Evolutionary conservation across 2,797 vertebrate genomes (phyloP).

Genomic region (Clarias pachynema): DNA sequence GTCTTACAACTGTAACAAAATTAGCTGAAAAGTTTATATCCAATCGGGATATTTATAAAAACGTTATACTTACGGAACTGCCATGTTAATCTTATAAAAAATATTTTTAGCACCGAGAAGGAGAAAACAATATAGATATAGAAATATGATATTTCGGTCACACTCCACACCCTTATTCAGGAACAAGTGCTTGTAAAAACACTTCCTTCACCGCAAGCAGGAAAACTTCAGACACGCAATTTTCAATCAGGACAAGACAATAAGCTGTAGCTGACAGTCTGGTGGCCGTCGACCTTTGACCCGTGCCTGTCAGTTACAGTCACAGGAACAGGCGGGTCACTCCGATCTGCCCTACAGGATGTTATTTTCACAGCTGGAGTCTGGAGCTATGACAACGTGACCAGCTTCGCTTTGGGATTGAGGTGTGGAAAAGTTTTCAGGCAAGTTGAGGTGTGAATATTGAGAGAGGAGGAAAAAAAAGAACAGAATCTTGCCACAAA

Average conservation of each 20-base stretch:
- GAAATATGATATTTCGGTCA: no score
- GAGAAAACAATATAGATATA: background rate
- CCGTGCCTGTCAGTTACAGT: background rate
- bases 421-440: background rate
- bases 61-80: no score
- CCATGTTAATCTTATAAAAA: background rate
- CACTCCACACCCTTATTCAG: background rate
- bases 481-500: background rate
- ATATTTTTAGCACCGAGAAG: background rate
- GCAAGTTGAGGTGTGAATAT: background rate
- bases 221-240: background rate
- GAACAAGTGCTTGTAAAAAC: background rate
- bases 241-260: background rate
- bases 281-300: background rate
- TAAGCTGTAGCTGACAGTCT: no score
- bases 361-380: slow-evolving; percentile 16
- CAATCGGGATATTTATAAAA: no score
- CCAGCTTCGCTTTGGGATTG: background rate
- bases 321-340: slow-evolving; percentile 12
- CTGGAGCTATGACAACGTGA: background rate
- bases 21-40: no score
- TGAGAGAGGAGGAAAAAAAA: no score
- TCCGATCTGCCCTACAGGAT: background rate
- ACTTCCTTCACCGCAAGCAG: background rate
- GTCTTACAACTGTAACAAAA: no score